These are phyloP conservation scores for Marmota flaviventris DNA, from an alignment of 2,113 vertebrate genomes.

Conservation along the genomic window DNA sequence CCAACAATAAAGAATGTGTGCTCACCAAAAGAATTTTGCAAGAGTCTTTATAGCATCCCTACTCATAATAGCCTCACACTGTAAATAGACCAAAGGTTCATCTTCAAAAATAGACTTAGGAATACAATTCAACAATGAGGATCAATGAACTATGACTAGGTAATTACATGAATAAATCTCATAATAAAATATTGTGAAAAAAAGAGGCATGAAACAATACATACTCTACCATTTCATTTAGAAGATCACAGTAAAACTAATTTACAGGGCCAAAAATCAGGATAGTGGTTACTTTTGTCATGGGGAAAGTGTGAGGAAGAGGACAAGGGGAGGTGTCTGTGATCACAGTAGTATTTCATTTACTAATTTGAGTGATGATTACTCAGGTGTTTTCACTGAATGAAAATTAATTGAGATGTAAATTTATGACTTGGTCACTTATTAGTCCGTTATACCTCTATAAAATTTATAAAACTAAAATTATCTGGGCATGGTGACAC, in stretches of 20 bases:
- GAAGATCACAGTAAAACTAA: not conserved
- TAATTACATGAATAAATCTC: not conserved
- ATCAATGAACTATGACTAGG: not conserved
- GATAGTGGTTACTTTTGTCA: not conserved
- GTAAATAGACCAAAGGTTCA: not conserved
- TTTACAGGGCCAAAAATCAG: not conserved
- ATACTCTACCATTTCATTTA: not conserved
- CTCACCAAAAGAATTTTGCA: not conserved
- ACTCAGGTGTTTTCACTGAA: not conserved
- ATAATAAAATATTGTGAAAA: not conserved
- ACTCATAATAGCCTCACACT: not conserved
- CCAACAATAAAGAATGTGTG: not conserved
- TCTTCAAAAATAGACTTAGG: not conserved
- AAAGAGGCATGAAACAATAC: not conserved
- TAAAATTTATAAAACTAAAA: not conserved
- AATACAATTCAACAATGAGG: not conserved
- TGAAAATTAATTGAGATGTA: not conserved
- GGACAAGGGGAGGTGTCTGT: not conserved
- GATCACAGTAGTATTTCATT: not conserved
- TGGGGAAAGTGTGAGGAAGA: not conserved
- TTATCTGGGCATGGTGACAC: not conserved
- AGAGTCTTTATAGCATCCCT: not conserved
- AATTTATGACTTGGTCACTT: not conserved
- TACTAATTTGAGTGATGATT: constrained; percentile 5
- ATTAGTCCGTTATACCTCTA: not conserved